Evolutionary conservation across 37 sponge, comb jelly and placozoan species (phyloP).

Genomic region (Beroe forskalii): DNA sequence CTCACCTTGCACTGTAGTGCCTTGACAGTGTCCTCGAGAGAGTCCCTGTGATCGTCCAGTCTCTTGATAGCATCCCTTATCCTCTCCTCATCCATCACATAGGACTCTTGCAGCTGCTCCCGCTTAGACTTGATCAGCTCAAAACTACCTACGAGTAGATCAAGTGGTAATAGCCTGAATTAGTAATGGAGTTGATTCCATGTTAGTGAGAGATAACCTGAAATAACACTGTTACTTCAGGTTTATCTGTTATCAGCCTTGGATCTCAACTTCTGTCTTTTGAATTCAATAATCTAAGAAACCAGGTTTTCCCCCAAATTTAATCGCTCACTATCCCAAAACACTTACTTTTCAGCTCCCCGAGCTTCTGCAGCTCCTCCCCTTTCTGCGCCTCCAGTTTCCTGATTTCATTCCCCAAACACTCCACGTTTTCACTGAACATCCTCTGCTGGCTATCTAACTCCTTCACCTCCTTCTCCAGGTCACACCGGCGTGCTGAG

Average conservation of each 20-base stretch:
- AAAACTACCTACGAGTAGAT: background rate
- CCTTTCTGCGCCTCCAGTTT: conserved; percentile 19
- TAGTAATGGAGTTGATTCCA: no score
- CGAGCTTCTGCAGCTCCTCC: background rate
- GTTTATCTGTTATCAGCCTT: no score
- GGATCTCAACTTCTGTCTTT: no score
- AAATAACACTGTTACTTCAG: no score
- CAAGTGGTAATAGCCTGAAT: no score
- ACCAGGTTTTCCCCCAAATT: no score
- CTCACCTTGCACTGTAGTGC: conserved; percentile 3
- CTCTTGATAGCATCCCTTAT: background rate
- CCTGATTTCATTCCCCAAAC: background rate
- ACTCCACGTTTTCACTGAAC: background rate
- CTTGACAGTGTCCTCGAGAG: conserved; percentile 10
- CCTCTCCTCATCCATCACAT: conserved; percentile 17
- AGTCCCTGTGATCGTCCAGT: background rate
- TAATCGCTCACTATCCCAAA: no score
- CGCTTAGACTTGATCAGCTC: conserved; percentile 23
- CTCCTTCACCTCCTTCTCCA: conserved; percentile 6
- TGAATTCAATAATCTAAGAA: no score
- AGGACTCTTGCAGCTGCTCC: conserved; percentile 7
- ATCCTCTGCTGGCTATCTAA: background rate
- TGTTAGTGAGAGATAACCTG: no score
- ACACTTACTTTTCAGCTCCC: conserved; percentile 35
- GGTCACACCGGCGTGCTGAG: background rate